phyloP scores from a whole-genome alignment of 1,140 invertebrate genomes.

The Octopus bimaculoides region DNA sequence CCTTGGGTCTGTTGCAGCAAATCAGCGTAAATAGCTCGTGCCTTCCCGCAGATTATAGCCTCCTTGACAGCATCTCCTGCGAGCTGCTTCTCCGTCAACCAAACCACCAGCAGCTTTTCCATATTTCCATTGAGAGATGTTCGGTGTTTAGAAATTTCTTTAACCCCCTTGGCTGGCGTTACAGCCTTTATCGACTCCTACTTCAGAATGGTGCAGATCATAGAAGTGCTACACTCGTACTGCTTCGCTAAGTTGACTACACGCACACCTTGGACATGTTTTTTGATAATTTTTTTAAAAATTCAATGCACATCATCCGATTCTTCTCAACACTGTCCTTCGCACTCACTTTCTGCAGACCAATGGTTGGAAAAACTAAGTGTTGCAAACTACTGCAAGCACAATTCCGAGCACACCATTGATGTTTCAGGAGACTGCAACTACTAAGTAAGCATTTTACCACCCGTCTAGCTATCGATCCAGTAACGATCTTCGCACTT shows the following conservation, averaged over 20 bases:
- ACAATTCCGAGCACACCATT: too few relatives aligned
- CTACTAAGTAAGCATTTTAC: too few relatives aligned
- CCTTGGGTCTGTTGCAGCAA: background rate
- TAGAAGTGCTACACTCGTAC: background rate
- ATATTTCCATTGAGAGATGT: background rate
- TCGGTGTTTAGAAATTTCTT: background rate
- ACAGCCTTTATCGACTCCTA: background rate
- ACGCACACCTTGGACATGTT: background rate
- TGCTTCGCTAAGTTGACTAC: background rate
- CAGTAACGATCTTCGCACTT: too few relatives aligned
- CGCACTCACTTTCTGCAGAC: background rate
- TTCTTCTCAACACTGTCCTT: background rate
- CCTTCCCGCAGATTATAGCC: background rate
- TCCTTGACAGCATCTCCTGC: background rate
- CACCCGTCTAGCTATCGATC: too few relatives aligned
- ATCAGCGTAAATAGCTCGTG: background rate
- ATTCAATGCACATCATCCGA: background rate
- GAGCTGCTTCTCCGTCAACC: background rate
- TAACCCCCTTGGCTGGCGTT: background rate
- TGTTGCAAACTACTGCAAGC: background rate
- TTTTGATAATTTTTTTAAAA: background rate
- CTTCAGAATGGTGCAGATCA: background rate
- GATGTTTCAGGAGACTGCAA: too few relatives aligned
- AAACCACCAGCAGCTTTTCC: background rate
- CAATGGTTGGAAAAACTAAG: background rate